A percentile compares a stretch with the other conserved stretches of the same genome.
These are phyloP conservation scores for Andrena minutula DNA, from an alignment of 2,888 invertebrate species.

Conservation along the genomic window DNA sequence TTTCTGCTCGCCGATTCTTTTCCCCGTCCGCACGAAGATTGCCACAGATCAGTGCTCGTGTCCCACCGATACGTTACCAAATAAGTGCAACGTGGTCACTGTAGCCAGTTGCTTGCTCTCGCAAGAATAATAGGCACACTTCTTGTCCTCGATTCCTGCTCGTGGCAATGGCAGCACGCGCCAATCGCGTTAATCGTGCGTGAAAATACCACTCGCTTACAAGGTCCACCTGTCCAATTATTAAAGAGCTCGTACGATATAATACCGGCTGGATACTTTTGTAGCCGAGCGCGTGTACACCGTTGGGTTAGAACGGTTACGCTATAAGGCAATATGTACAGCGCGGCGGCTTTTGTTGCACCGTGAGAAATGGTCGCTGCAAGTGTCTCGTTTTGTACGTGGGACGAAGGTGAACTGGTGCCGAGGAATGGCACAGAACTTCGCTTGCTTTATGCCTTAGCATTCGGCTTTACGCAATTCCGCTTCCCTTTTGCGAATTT, in stretches of 20 bases:
- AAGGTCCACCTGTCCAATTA: slow-evolving; percentile 66
- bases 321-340: slow-evolving; percentile 34
- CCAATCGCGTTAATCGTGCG: slow-evolving; percentile 68
- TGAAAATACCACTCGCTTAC: slow-evolving; percentile 70
- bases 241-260: slow-evolving; percentile 47
- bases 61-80: slow-evolving; percentile 5
- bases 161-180: slow-evolving; percentile 50
- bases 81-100: background rate
- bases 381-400: slow-evolving; percentile 53
- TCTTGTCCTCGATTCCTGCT: slow-evolving; percentile 25
- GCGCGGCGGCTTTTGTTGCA: slow-evolving; percentile 60
- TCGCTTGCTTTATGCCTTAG: background rate
- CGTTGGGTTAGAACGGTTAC: slow-evolving; percentile 49
- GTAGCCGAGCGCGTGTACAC: slow-evolving; percentile 8
- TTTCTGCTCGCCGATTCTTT: background rate
- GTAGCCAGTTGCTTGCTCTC: background rate
- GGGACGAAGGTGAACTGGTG: slow-evolving; percentile 51
- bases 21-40: background rate
- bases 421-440: slow-evolving; percentile 30
- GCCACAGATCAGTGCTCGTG: background rate
- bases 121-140: slow-evolving; percentile 22
- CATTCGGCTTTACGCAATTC: slow-evolving; percentile 43
- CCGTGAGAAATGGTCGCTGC: slow-evolving; percentile 65
- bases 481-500: background rate
- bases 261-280: slow-evolving; percentile 30